Conservation (phyloP, 2,888 invertebrate genomes). For the Muscina levida region DNA sequence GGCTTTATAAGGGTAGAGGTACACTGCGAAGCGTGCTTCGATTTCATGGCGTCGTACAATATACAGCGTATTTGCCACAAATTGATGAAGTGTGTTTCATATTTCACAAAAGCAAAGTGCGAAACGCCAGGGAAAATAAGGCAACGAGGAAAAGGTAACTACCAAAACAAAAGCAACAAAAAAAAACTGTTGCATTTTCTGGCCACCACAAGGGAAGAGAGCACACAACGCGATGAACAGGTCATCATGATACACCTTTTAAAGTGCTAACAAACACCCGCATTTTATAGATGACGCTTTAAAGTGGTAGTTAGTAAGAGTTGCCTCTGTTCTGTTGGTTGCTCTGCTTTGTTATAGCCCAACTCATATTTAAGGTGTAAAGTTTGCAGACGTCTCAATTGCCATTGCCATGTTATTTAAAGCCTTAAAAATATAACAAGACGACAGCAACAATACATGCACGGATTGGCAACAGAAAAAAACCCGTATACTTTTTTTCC, state of each 20-base stretch:
- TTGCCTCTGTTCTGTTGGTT: not conserved
- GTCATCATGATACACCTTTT: constrained; percentile 12
- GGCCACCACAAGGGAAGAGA: not conserved
- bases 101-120: constrained; percentile 59
- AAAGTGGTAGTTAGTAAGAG: not conserved
- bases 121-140: no score
- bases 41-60: constrained; percentile 55
- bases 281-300: not conserved
- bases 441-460: constrained; percentile 30
- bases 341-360: not conserved
- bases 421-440: constrained; percentile 56
- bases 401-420: constrained; percentile 67
- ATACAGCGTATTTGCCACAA: constrained; percentile 55
- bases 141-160: not conserved
- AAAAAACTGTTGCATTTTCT: constrained; percentile 57
- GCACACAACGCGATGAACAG: not conserved
- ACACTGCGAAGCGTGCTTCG: constrained; percentile 54
- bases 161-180: constrained; percentile 17
- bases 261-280: not conserved
- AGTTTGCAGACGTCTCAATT: constrained; percentile 72
- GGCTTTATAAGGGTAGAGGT: constrained; percentile 37
- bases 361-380: constrained; percentile 67
- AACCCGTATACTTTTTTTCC: not conserved
- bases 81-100: constrained; percentile 68
- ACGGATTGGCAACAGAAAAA: constrained; percentile 29